Conservation (phyloP, 2,888 invertebrate species). For the Hemistola chrysoprasaria region DNA sequence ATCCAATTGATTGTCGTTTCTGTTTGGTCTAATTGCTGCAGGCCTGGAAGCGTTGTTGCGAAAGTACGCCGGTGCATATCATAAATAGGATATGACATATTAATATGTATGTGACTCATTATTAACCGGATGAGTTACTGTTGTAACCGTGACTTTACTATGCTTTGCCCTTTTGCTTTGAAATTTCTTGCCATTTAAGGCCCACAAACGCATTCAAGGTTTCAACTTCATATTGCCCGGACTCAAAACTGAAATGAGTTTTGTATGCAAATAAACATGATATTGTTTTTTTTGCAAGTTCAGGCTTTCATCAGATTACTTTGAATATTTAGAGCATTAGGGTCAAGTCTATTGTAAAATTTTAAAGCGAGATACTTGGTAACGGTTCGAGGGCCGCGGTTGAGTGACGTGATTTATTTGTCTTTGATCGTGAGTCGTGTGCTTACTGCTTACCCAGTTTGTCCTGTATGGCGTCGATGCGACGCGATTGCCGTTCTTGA, state of each 20-base stretch:
- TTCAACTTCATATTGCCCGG: conserved; percentile 15
- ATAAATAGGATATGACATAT: conserved; percentile 77
- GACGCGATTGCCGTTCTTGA: conserved; percentile 67
- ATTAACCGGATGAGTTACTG: conserved; percentile 35
- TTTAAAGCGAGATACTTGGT: conserved; percentile 25
- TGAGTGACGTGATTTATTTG: conserved; percentile 29
- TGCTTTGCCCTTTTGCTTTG: conserved; percentile 21
- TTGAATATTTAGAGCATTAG: conserved; percentile 26
- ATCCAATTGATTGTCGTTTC: conserved; percentile 63
- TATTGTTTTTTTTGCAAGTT: conserved; percentile 11
- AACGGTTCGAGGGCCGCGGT: conserved; percentile 22
- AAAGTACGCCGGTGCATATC: conserved; percentile 55
- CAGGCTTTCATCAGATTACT: conserved; percentile 15
- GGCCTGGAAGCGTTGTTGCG: conserved; percentile 56
- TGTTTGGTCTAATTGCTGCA: conserved; percentile 63
- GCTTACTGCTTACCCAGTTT: conserved; percentile 73
- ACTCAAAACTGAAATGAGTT: conserved; percentile 19
- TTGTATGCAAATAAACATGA: conserved; percentile 22
- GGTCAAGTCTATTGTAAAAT: conserved; percentile 28
- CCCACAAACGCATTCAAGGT: conserved; percentile 20
- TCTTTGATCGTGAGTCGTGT: conserved; percentile 21
- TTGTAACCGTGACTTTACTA: conserved; percentile 14
- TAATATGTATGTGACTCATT: conserved; percentile 48
- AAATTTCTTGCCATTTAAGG: conserved; percentile 27
- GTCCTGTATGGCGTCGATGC: conserved; percentile 73